phyloP scores from a whole-genome alignment of 2,113 vertebrate genomes.

The Tyto alba region DNA sequence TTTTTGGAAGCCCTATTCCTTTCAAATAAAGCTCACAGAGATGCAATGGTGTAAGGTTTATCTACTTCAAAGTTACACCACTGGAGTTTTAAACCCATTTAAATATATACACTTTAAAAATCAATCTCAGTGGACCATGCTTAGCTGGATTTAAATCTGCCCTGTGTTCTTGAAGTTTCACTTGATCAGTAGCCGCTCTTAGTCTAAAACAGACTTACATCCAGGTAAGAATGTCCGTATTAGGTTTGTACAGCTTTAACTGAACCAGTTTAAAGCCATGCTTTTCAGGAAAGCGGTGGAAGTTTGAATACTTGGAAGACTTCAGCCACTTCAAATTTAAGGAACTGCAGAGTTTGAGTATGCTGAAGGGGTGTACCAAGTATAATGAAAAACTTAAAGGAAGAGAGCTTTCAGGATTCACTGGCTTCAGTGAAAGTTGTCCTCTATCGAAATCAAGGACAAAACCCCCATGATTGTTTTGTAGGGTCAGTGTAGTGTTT shows the following conservation, averaged over 20 bases:
- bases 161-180: not conserved
- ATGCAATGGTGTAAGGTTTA: not conserved
- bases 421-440: not conserved
- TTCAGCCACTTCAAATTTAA: not conserved
- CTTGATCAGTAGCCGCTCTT: not conserved
- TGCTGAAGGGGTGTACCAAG: not conserved
- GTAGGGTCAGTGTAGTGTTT: not conserved
- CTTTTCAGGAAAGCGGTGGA: not conserved
- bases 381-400: not conserved
- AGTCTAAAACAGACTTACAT: not conserved
- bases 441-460: not conserved
- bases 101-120: not conserved
- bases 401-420: not conserved
- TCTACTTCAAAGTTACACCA: not conserved
- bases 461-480: not conserved
- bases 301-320: not conserved
- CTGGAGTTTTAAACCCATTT: not conserved
- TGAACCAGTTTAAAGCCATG: not conserved
- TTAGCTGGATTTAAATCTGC: not conserved
- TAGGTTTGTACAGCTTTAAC: not conserved
- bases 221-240: not conserved
- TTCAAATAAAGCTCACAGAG: not conserved
- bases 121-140: not conserved
- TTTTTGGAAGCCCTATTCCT: not conserved
- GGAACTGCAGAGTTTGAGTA: not conserved